phyloP scores from a whole-genome alignment of 2,888 invertebrate genomes.

The Melanostoma mellinum region DNA sequence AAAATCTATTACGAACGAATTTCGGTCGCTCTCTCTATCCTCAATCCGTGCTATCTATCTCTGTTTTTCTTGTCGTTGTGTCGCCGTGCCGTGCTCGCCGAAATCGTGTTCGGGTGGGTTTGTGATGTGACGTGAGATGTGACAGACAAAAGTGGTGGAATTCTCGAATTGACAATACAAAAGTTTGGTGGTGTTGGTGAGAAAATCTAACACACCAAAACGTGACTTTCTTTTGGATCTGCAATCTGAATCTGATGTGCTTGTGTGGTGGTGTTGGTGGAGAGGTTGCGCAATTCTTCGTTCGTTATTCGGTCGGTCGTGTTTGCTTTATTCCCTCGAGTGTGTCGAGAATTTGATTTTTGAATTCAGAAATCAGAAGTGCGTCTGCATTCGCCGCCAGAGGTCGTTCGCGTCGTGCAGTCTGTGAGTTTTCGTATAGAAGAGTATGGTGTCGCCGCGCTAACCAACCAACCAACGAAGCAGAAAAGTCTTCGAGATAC shows the following conservation, averaged over 20 bases:
- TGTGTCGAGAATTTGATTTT: constrained; percentile 47
- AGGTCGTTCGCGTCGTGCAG: constrained; percentile 58
- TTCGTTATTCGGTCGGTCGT: neutral
- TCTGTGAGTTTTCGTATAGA: constrained; percentile 15
- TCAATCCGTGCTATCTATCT: constrained; percentile 45
- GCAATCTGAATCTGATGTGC: constrained; percentile 1
- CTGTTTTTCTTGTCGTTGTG: constrained; percentile 36
- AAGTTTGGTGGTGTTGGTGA: constrained; percentile 33
- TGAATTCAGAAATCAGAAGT: constrained; percentile 50
- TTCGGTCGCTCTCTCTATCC: constrained; percentile 51
- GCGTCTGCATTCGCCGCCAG: constrained; percentile 70
- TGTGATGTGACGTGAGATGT: constrained; percentile 20
- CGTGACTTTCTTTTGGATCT: constrained; percentile 13
- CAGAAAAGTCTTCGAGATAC: constrained; percentile 65
- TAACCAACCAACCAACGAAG: constrained; percentile 66
- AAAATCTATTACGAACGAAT: constrained; percentile 71
- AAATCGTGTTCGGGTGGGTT: constrained; percentile 3
- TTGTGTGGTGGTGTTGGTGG: constrained; percentile 23
- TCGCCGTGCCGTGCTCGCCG: neutral
- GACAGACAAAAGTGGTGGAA: constrained; percentile 63
- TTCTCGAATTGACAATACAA: constrained; percentile 40
- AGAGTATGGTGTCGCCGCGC: constrained; percentile 38
- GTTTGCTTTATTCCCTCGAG: constrained; percentile 31
- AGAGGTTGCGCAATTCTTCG: constrained; percentile 69
- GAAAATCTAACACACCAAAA: constrained; percentile 43